Conservation (phyloP, 2,888 invertebrate genomes). For the Bedellia somnulentella region DNA sequence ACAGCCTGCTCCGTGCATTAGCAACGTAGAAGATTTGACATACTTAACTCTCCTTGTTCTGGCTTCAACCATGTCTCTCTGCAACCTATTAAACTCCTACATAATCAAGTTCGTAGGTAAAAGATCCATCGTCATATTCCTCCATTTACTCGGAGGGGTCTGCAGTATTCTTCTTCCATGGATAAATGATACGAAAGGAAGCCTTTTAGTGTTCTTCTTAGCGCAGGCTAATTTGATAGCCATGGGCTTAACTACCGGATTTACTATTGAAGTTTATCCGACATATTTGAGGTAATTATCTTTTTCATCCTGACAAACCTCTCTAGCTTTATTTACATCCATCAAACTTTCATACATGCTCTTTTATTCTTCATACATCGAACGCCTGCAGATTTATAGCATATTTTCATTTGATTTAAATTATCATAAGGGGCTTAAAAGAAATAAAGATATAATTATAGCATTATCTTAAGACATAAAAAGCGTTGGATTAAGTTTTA, state of each 20-base stretch:
- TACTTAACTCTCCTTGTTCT: slow-evolving; percentile 2
- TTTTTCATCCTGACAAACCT: not conserved
- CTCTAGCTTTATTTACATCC: too few species aligned
- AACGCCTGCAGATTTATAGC: too few species aligned
- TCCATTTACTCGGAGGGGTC: slow-evolving; percentile 34
- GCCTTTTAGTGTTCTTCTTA: slow-evolving; percentile 37
- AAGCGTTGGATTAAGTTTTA: too few species aligned
- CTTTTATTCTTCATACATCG: too few species aligned
- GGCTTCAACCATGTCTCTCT: not conserved
- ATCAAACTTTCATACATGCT: too few species aligned
- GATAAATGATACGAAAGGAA: slow-evolving; percentile 32
- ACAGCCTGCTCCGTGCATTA: slow-evolving; percentile 2
- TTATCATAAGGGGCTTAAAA: too few species aligned
- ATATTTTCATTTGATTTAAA: too few species aligned
- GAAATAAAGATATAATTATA: too few species aligned
- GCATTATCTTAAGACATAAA: too few species aligned
- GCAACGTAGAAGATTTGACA: slow-evolving; percentile 5
- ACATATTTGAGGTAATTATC: slow-evolving; percentile 17
- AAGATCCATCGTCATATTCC: slow-evolving; percentile 28
- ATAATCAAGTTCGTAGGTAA: slow-evolving; percentile 15
- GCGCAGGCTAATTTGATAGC: slow-evolving; percentile 25
- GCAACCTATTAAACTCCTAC: slow-evolving; percentile 5
- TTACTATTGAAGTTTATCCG: slow-evolving; percentile 33
- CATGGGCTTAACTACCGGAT: slow-evolving; percentile 26
- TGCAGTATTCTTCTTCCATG: slow-evolving; percentile 52